These are phyloP conservation scores for Drosophila barbarae DNA, from an alignment of 2,888 invertebrate genomes.

Conservation along the genomic window DNA sequence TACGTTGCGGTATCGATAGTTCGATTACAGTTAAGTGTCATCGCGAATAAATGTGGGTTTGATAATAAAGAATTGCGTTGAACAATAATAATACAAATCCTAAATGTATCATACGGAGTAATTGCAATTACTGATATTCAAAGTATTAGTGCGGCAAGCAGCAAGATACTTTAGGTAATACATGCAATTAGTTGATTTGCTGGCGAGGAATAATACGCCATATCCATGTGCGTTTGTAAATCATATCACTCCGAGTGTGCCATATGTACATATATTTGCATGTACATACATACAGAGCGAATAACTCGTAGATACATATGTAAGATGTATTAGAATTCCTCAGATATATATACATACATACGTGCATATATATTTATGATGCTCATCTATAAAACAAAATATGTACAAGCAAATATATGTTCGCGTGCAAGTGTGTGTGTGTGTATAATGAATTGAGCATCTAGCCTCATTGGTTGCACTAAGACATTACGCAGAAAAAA, in stretches of 20 bases:
- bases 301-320: constrained; percentile 39
- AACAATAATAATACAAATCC: constrained; percentile 34
- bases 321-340: constrained; percentile 37
- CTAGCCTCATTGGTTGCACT: constrained; percentile 22
- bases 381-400: constrained; percentile 37
- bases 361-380: constrained; percentile 37
- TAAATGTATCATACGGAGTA: constrained; percentile 17
- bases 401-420: constrained; percentile 15
- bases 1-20: neutral
- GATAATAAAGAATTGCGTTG: constrained; percentile 41
- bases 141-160: constrained; percentile 6
- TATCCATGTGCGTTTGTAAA: constrained; percentile 36
- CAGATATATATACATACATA: constrained; percentile 11
- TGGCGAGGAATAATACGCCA: constrained; percentile 7
- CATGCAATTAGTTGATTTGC: too few species aligned
- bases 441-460: constrained; percentile 32
- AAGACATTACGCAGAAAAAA: constrained; percentile 34
- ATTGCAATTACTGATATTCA: constrained; percentile 15
- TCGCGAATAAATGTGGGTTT: constrained; percentile 31
- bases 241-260: constrained; percentile 28
- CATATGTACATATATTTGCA: constrained; percentile 21
- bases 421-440: constrained; percentile 4
- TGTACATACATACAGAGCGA: constrained; percentile 27
- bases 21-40: constrained; percentile 26
- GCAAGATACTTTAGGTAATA: constrained; percentile 17